Base-by-base conservation (phyloP, 2,113 vertebrate genomes). In the Coptodon rendalli region DNA sequence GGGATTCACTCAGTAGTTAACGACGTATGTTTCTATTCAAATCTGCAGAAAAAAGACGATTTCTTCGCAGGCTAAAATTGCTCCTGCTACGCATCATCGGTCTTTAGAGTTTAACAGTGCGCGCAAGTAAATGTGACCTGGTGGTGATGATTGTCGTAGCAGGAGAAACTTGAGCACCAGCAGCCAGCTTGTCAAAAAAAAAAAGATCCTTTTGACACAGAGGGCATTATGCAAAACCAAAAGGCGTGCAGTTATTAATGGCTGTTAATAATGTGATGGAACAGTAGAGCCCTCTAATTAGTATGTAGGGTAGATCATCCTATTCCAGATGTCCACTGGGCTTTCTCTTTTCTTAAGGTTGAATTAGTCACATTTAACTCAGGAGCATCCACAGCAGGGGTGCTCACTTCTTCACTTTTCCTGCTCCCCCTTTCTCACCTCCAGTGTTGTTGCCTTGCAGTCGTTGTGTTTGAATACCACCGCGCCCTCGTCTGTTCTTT, bases 351-450 rank as follows among this genome's bases (percentile, higher is more conserved):
- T 57, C 68, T 43, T 68, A 31, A 89, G 87, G 79, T 90, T 92
- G 31, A 93, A 92, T 94, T 89, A 92, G 91, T 92, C 89, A 66
- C 87, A 81, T 93, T 88, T 76, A n/a, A 86, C 91, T 82, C 27
- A 8, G 48, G 84, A 86, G 81, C 86, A 80, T 89, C 86, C 57
- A 48, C 34, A 66, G 27, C 85, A 79, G 85, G 61, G 61, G 7
- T 19, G 73, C 73, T 85, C 22, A 11, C 82, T 29, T 34, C 80
- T 52, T 83, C 48, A 56, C 53, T 80, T 73, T 73, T 80, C 31
- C 45, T 59, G 22, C 56, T 16, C 45, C n/a, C 13, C 22, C 54
- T 48, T 83, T 86, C 50, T 82, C 80, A 52, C n/a, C 40, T 22
- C 52, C 19, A 68, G 13, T 80, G 83, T 7, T 61, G 38, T 22